Conservation (phyloP, 2,888 invertebrate species). For the Cynaeus angustus region DNA sequence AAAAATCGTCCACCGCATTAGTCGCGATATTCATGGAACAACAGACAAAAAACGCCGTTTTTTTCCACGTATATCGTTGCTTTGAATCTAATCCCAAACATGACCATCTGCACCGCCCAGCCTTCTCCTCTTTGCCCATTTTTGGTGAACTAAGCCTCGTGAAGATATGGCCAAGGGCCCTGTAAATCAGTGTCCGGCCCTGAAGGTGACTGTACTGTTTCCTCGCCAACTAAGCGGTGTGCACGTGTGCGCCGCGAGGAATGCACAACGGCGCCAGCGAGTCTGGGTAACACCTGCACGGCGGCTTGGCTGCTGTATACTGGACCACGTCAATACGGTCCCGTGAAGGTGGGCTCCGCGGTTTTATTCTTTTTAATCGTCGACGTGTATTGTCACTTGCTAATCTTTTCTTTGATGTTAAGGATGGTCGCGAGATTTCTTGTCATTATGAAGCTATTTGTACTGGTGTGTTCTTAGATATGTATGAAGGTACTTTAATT, state of each 20-base stretch:
- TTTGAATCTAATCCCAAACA: neutral
- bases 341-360: conserved; percentile 59
- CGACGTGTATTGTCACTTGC: neutral
- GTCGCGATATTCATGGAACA: too few relatives aligned
- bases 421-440: too few relatives aligned
- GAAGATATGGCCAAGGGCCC: conserved; percentile 26
- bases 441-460: too few relatives aligned
- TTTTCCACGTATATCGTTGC: too few relatives aligned
- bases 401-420: neutral
- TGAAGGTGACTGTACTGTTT: conserved; percentile 53
- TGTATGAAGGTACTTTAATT: too few relatives aligned
- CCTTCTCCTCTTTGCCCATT: neutral
- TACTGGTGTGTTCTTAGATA: too few relatives aligned
- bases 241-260: conserved; percentile 73
- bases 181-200: conserved; percentile 46
- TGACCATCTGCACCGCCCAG: neutral
- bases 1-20: too few relatives aligned
- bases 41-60: too few relatives aligned
- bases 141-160: neutral
- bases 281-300: conserved; percentile 80
- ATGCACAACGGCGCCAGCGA: conserved; percentile 78
- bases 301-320: conserved; percentile 57
- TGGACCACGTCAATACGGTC: conserved; percentile 65
- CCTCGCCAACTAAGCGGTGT: conserved; percentile 53
- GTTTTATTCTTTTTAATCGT: neutral